These are phyloP conservation scores for Cheilosia vulpina DNA, from an alignment of 2,888 invertebrate genomes.

Conservation along the genomic window DNA sequence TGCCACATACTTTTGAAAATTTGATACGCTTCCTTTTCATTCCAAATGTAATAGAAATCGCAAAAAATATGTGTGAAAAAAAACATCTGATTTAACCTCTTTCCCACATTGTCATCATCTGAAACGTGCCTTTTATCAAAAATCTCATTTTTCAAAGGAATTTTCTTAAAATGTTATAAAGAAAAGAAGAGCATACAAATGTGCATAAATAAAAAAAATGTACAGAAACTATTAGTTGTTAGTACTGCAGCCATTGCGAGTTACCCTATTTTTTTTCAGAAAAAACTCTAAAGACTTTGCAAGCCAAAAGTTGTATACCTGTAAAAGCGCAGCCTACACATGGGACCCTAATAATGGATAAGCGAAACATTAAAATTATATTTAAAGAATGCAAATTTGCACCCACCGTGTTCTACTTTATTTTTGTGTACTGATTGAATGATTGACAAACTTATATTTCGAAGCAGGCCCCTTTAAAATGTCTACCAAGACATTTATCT, in stretches of 20 bases:
- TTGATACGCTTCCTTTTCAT: slow-evolving; percentile 57
- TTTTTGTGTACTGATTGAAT: no score
- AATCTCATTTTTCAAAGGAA: slow-evolving; percentile 60
- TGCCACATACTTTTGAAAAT: slow-evolving; percentile 9
- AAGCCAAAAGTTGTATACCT: no score
- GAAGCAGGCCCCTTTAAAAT: no score
- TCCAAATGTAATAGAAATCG: slow-evolving; percentile 24
- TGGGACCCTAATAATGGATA: no score
- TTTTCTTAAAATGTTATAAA: slow-evolving; percentile 40
- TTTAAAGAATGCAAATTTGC: no score
- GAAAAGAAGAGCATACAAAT: slow-evolving; percentile 1
- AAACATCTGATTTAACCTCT: neutral
- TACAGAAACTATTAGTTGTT: neutral
- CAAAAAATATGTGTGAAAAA: neutral
- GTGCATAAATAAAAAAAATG: neutral
- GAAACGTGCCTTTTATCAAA: slow-evolving; percentile 59
- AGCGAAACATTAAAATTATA: no score
- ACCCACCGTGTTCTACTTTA: no score
- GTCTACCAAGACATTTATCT: no score
- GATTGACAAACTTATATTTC: no score
- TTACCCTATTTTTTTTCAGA: slow-evolving; percentile 24
- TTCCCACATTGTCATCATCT: slow-evolving; percentile 54
- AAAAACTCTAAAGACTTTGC: neutral
- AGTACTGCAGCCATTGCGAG: neutral
- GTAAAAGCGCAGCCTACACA: no score